Percentiles rank a stretch among this genome's conserved stretches.
These are phyloP conservation scores for Pachycephus smyrnensis DNA, from an alignment of 2,888 invertebrate species.

Conservation along the genomic window DNA sequence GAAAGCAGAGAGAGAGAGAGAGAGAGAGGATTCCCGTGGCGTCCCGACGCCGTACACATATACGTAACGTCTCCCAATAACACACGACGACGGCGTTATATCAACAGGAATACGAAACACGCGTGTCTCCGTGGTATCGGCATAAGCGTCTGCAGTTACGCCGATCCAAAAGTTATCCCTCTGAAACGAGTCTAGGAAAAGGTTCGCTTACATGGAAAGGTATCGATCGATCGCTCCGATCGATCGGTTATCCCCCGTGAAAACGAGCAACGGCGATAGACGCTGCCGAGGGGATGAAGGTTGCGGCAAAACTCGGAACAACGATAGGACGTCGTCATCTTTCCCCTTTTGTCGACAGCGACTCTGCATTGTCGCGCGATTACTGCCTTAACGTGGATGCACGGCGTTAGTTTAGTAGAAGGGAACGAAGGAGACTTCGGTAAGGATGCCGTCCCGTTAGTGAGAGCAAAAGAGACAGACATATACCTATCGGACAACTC, in stretches of 20 bases:
- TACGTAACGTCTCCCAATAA: slow-evolving; percentile 13
- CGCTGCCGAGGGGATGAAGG: neutral
- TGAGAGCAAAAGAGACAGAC: too few species aligned
- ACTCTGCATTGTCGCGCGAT: neutral
- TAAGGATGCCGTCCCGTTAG: too few species aligned
- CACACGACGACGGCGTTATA: slow-evolving; percentile 25
- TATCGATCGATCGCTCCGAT: too few species aligned
- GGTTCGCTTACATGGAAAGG: too few species aligned
- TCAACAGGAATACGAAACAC: slow-evolving; percentile 17
- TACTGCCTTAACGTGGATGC: too few species aligned
- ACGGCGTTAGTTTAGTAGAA: too few species aligned
- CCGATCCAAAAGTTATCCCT: neutral
- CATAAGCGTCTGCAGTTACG: neutral
- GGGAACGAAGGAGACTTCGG: too few species aligned
- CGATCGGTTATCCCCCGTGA: too few species aligned
- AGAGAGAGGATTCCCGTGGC: neutral
- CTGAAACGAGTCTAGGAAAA: neutral
- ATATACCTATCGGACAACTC: too few species aligned
- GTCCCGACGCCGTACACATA: slow-evolving; percentile 1
- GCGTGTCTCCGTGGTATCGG: slow-evolving; percentile 5
- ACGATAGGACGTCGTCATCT: slow-evolving; percentile 6
- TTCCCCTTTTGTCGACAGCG: neutral
- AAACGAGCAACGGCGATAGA: too few species aligned
- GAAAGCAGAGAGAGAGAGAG: too few species aligned
- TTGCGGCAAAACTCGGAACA: neutral